Base-by-base conservation (phyloP, 2,797 vertebrate genomes). In the Morelia viridis region DNA sequence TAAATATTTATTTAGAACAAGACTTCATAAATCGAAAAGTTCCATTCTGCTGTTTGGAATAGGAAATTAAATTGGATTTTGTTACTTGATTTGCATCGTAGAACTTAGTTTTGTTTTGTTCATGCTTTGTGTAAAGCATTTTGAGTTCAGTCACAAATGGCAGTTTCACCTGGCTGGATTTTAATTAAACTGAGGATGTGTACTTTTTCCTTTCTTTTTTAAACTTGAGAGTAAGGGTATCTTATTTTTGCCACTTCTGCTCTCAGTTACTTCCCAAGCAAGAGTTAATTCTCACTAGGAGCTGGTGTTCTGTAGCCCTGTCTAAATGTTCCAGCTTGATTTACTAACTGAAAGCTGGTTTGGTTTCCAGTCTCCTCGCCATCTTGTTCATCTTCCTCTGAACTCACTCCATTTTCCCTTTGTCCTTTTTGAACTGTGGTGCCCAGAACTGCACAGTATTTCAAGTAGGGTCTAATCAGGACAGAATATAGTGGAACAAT, bases 41-140 rank as follows among this genome's bases (percentile, higher is more conserved):
- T 57, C 76, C 56, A 41, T 76, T 92, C 88, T 92, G 83, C 56
- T 89, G 13, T 64, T 86, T 86, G 84, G 84, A 87, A 92, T 83
- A 15, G 58, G 92, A 87, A 87, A 87, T 31, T 62, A 90, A 92
- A 87, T 92, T 90, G 92, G 92, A 80, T 90, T 92, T 92, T 90
- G 88, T 90, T 90, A 86, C 88, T 90, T 90, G 56, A 26, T 84
- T 87, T 90, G 85, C 85, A 56, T 28, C 61, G 65, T 22, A 90
- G 89, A 90, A 76, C 65, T 41, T 22, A 1, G 64, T 80, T 85
- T 85, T 65, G 61, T 80, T 87, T 92, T 41, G 56, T 41, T 61
- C 57, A 7, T 35, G 83, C 57, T 64, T 90, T 92, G 84, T 87
- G 53, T 92, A 28, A 7, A 56, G 65, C 65, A 46, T 80, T 90